A percentile compares a stretch with the other conserved stretches of the same genome.
Conservation (phyloP, 1,140 invertebrate genomes). For the Oryctes rhinoceros region DNA sequence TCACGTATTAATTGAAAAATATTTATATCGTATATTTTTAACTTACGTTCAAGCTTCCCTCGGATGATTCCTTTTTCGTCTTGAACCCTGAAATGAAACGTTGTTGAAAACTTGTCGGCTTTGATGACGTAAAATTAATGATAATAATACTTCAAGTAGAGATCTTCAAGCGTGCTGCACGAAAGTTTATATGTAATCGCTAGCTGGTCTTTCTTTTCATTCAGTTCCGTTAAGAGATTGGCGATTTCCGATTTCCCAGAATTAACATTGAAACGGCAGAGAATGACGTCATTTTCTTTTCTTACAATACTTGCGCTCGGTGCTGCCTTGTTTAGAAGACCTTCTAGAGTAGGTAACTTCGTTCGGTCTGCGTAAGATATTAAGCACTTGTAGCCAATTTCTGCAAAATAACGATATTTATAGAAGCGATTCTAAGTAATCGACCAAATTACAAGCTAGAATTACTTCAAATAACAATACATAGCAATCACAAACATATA, state of each 20-base stretch:
- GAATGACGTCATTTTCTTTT: background rate
- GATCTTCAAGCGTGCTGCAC: background rate
- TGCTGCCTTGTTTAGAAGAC: background rate
- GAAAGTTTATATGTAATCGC: background rate
- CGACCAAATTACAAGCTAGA: too few relatives aligned
- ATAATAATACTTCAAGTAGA: background rate
- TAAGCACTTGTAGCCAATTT: background rate
- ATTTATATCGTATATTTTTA: background rate
- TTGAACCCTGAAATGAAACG: conserved; percentile 3
- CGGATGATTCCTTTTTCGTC: background rate
- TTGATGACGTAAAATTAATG: background rate
- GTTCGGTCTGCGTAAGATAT: background rate
- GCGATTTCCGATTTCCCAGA: background rate
- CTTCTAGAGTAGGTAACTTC: background rate
- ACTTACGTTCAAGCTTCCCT: background rate
- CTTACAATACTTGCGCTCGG: background rate
- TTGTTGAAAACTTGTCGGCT: background rate
- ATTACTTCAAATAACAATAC: too few relatives aligned
- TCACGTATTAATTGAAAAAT: background rate
- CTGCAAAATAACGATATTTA: background rate
- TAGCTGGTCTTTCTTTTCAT: background rate
- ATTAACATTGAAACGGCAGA: background rate
- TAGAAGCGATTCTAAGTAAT: background rate
- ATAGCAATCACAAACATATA: too few relatives aligned
- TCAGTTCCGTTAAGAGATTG: background rate